A percentile compares a stretch with the other conserved stretches of the same genome.
These are phyloP conservation scores for Pitangus sulphuratus DNA, from an alignment of 2,797 vertebrate genomes.

Conservation along the genomic window DNA sequence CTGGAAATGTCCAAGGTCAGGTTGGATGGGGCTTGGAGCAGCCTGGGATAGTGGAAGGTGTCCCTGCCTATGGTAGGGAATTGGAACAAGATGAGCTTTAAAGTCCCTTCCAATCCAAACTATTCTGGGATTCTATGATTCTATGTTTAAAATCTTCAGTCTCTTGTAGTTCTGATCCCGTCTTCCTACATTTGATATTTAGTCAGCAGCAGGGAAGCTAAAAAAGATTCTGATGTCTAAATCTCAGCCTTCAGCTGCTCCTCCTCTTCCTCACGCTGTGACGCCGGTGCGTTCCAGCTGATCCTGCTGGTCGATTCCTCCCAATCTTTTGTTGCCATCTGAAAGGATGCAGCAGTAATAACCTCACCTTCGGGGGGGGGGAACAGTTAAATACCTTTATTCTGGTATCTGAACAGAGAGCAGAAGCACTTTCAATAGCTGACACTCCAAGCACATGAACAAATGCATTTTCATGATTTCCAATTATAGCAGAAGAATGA, in stretches of 20 bases:
- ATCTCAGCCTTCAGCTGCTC: constrained; percentile 3
- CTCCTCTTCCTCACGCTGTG: constrained; percentile 24
- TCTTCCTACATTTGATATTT: constrained; percentile 22
- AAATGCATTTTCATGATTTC: constrained; percentile 51
- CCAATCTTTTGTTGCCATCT: neutral
- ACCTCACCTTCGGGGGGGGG: constrained; percentile 21
- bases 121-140: neutral
- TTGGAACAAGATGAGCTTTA: neutral
- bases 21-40: accelerated
- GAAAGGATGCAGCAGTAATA: neutral
- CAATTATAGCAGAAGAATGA: constrained; percentile 53
- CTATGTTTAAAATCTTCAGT: neutral
- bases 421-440: neutral
- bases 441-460: neutral
- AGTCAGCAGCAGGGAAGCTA: constrained; percentile 37
- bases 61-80: neutral
- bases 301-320: neutral
- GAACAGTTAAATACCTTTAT: neutral
- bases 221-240: neutral
- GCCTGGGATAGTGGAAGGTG: accelerated
- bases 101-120: neutral
- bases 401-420: neutral
- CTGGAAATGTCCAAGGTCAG: neutral
- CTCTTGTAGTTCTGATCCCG: neutral
- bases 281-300: neutral